Evolutionary conservation across 2,113 vertebrate genomes (phyloP).

Genomic region (Grantiella picta): DNA sequence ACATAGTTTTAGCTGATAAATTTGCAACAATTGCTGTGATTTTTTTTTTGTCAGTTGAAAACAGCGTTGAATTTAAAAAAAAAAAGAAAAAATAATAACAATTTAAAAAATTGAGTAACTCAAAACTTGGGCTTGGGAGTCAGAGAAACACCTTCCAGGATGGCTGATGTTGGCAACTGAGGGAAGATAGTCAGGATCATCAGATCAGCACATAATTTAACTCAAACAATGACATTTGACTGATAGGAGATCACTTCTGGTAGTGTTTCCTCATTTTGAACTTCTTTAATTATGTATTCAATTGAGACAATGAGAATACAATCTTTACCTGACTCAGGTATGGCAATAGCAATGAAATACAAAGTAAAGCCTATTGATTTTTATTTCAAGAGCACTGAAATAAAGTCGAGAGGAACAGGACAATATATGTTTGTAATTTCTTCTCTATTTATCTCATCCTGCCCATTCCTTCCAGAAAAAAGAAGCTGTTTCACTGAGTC

Average conservation of each 20-base stretch:
- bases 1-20: not conserved
- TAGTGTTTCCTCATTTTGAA: not conserved
- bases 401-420: not conserved
- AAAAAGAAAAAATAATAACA: too few relatives aligned
- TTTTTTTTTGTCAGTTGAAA: not conserved
- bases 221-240: not conserved
- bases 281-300: not conserved
- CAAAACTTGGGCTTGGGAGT: not conserved
- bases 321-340: not conserved
- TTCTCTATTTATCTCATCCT: not conserved
- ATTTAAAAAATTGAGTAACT: not conserved
- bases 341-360: not conserved
- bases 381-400: not conserved
- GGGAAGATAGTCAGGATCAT: not conserved
- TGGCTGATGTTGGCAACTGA: not conserved
- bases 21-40: not conserved
- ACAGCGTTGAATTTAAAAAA: not conserved
- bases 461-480: not conserved
- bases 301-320: not conserved
- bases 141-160: not conserved
- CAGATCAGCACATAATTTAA: not conserved
- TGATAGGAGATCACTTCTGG: not conserved
- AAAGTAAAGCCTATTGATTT: accelerated
- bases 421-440: not conserved
- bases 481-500: not conserved